Evolutionary conservation across 2,888 invertebrate genomes (phyloP).

Genomic region (Congeria kusceri): DNA sequence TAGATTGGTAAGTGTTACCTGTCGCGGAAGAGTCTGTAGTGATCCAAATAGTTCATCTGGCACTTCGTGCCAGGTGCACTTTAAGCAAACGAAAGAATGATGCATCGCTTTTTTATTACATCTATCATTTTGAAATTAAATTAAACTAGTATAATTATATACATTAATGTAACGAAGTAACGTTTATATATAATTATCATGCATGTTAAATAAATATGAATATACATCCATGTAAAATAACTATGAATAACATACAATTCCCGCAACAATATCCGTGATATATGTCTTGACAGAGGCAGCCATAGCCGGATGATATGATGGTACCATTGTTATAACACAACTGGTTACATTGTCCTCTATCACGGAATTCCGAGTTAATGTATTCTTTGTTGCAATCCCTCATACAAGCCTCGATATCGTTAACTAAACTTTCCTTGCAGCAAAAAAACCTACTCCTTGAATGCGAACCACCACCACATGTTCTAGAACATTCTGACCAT

Average conservation of each 20-base stretch:
- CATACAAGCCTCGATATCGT: neutral
- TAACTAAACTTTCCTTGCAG: neutral
- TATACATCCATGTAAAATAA: neutral
- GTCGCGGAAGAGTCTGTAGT: no score
- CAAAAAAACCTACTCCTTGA: neutral
- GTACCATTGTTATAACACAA: neutral
- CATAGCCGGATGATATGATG: neutral
- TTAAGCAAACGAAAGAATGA: no score
- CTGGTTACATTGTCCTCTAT: neutral
- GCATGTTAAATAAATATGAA: no score
- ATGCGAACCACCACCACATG: neutral
- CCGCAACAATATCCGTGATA: constrained; percentile 5
- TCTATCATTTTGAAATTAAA: no score
- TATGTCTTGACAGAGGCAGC: neutral
- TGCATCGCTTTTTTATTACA: no score
- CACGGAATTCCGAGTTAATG: neutral
- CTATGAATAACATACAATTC: neutral
- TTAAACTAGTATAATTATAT: no score
- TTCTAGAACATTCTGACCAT: constrained; percentile 4
- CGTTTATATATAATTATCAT: no score
- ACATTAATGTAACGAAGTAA: no score
- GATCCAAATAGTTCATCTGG: no score
- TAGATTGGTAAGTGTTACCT: no score
- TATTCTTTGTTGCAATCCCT: neutral
- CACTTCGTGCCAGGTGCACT: no score